Percentiles rank a stretch among this genome's conserved stretches.
Conservation (phyloP, 64 coral and sea anemone species). For the Montipora efflorescens region DNA sequence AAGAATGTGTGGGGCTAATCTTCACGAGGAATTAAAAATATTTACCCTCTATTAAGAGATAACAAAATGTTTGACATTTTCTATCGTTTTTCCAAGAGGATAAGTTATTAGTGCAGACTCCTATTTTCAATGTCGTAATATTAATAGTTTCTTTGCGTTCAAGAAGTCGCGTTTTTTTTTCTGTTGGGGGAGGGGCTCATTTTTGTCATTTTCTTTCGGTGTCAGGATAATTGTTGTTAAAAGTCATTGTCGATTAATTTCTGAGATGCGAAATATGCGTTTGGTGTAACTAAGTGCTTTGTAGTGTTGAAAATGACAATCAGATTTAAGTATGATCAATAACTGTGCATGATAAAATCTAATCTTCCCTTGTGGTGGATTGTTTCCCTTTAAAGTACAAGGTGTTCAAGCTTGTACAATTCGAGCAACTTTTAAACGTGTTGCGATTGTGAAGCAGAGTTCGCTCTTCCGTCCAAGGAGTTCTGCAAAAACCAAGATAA, state of each 20-base stretch:
- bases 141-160: neutral
- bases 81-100: neutral
- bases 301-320: neutral
- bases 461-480: neutral
- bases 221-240: too few relatives aligned
- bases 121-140: neutral
- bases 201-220: too few relatives aligned
- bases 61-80: conserved; percentile 36
- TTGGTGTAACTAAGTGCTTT: neutral
- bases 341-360: neutral
- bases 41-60: neutral
- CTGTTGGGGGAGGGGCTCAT: too few relatives aligned
- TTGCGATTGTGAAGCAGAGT: neutral
- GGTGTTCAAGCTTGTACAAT: neutral
- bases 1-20: conserved; percentile 8
- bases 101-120: neutral
- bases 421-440: neutral
- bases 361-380: neutral
- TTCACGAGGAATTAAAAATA: conserved; percentile 30
- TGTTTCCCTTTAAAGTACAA: neutral
- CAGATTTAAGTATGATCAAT: neutral
- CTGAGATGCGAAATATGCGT: neutral
- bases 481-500: neutral
- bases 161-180: too few relatives aligned
- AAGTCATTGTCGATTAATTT: neutral